A percentile compares a stretch with the other conserved stretches of the same genome.
These are phyloP conservation scores for Chauna torquata DNA, from an alignment of 2,113 vertebrate genomes.

Conservation along the genomic window DNA sequence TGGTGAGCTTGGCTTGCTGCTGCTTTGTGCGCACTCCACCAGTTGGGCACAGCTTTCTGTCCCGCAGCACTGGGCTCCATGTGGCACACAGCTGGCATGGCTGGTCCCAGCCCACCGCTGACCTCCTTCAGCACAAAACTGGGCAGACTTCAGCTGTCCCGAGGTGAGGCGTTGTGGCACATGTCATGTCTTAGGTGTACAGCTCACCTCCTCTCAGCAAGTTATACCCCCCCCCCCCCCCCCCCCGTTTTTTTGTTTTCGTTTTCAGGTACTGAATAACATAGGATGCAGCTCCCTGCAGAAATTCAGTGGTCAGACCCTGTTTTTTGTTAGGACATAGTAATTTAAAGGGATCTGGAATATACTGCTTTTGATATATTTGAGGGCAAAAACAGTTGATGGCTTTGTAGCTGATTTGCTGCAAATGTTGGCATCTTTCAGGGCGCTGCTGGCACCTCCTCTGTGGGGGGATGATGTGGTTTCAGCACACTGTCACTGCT, in stretches of 20 bases:
- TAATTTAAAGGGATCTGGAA: background rate
- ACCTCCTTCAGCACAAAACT: background rate
- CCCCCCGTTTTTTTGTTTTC: background rate
- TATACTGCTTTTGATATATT: background rate
- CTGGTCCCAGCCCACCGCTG: background rate
- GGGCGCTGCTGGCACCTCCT: background rate
- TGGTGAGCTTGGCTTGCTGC: background rate
- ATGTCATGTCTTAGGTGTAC: background rate
- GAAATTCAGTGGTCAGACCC: background rate
- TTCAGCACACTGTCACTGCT: background rate
- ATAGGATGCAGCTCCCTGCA: background rate
- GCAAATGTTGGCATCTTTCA: background rate
- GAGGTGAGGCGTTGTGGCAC: background rate
- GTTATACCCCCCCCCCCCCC: too few relatives aligned
- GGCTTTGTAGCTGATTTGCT: background rate
- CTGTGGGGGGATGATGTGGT: background rate
- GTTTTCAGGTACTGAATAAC: background rate
- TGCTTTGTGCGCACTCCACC: background rate
- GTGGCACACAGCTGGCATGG: background rate
- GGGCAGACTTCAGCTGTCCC: background rate
- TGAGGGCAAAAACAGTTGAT: background rate
- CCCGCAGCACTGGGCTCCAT: background rate
- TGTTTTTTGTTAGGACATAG: background rate
- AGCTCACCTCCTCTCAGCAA: background rate
- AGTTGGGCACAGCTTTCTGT: background rate